Evolutionary conservation across 35 echinoderm and acorn worm genomes (phyloP), one percentile per base, ranked within the genome.

Genomic region (Strongylocentrotus purpuratus): DNA sequence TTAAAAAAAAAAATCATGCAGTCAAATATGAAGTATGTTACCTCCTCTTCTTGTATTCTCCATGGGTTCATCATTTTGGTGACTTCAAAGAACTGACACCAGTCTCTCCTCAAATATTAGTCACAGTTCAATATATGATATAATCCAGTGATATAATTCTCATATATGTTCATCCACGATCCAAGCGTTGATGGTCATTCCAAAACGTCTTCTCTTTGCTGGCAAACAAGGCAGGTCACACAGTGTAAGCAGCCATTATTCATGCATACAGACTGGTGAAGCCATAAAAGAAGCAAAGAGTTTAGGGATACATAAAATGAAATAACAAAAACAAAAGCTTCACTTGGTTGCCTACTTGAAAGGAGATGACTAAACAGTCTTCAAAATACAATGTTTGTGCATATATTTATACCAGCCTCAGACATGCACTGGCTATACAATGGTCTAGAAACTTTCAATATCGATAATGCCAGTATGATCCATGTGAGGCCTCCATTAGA

Each of bases 1-100:
- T 41, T 59, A 33, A 35, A 15, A 6, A 41, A 41, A 33, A 33
- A 89, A 41, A 89, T 15, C 31, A 88, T 33, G 87, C 87, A 88
- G 13, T 88, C 87, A 89, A 22, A 89, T 41, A 89, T 31, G 1
- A 45, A 46, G 11, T 59, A 59, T 46, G 25, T 89, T 46, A 89
- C 87, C 87, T 89, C 87, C n/a, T 89, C 87, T 46, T 89, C 87
- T 25, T 33, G 32, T 10, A 89, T 89, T 89, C 87, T 89, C 87
- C 87, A 89, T 45, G 87, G 87, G 33, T 89, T 89, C 87, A 89
- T 89, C 87, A 89, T 89, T 33, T 22, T 46, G 32, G 32, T 31
- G 41, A 45, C 65, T 78, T 78, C 65, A n/a, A 78, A 28, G 7
- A 78, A n/a, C 22, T 78, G 65, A 78, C 7, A 78, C 28, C 22